Percentiles rank a stretch among this genome's conserved stretches.
Evolutionary conservation across 2,113 vertebrate genomes (phyloP).

Genomic region (Hydropotes inermis): DNA sequence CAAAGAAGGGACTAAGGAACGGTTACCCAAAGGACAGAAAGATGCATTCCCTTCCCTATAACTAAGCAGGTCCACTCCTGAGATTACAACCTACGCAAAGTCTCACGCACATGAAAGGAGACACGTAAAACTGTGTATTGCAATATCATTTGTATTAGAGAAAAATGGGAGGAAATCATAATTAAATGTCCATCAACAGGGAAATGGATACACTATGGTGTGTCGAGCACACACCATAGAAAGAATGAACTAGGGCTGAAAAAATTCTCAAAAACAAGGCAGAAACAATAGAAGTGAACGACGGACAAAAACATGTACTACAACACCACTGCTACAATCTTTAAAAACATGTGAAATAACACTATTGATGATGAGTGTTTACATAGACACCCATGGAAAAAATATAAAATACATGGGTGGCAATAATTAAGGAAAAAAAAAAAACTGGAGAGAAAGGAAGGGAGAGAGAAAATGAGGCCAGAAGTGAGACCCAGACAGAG

Average conservation of each 20-base stretch:
- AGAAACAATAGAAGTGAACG: not conserved
- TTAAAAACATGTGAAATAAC: not conserved
- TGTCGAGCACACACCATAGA: not conserved
- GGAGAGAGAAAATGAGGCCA: not conserved
- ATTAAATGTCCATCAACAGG: conserved; percentile 5
- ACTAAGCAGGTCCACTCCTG: not conserved
- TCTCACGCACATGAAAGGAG: not conserved
- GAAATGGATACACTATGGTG: not conserved
- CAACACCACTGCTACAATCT: not conserved
- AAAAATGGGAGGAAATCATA: conserved; percentile 40
- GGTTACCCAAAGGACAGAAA: not conserved
- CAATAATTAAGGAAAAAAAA: not conserved
- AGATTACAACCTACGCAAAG: not conserved
- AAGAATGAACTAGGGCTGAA: conserved; percentile 18
- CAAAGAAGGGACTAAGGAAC: not conserved
- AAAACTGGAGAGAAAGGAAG: not conserved
- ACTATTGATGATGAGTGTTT: not conserved
- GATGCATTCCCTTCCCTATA: not conserved
- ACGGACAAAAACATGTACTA: not conserved
- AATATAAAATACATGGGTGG: not conserved
- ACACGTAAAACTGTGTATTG: not conserved
- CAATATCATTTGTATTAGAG: not conserved
- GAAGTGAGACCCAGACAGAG: not conserved
- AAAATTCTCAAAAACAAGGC: not conserved
- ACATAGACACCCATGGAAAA: not conserved